phyloP scores from a whole-genome alignment of 2,113 vertebrate species.

The Glaucomys volans region DNA sequence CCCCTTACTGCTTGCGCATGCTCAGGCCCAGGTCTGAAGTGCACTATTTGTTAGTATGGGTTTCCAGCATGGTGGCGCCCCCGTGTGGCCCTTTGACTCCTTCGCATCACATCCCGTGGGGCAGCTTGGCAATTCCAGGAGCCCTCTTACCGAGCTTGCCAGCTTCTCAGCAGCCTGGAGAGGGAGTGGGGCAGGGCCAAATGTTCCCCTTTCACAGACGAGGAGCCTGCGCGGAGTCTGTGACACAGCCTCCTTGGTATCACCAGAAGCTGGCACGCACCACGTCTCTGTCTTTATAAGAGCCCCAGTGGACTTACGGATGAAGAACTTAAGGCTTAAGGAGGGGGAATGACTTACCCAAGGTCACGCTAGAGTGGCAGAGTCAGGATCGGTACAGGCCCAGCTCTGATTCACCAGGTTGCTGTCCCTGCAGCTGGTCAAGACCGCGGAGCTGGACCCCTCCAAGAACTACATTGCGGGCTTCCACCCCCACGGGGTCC shows the following conservation, averaged over 20 bases:
- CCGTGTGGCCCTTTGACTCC: background rate
- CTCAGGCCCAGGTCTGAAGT: background rate
- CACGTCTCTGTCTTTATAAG: background rate
- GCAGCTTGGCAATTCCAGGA: background rate
- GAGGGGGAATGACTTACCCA: background rate
- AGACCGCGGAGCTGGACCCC: constrained; percentile 93
- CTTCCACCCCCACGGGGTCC: constrained; percentile 95
- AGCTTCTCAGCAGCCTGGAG: background rate
- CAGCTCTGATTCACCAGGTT: background rate
- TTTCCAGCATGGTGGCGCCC: background rate
- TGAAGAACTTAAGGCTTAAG: background rate
- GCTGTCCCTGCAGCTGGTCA: constrained; percentile 90
- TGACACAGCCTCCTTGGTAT: too few species aligned
- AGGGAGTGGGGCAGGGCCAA: too few species aligned
- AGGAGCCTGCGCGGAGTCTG: background rate
- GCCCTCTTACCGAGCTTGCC: background rate
- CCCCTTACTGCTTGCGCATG: fast-evolving
- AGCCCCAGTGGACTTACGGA: background rate
- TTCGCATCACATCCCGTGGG: background rate
- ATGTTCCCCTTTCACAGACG: background rate
- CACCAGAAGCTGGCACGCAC: background rate
- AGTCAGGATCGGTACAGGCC: background rate
- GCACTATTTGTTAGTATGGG: background rate
- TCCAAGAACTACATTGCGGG: constrained; percentile 93
- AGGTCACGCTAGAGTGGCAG: background rate